Evolutionary conservation across 1,140 invertebrate species (phyloP), one percentile per base, ranked within the genome.

Genomic region (Cephus cinctus): DNA sequence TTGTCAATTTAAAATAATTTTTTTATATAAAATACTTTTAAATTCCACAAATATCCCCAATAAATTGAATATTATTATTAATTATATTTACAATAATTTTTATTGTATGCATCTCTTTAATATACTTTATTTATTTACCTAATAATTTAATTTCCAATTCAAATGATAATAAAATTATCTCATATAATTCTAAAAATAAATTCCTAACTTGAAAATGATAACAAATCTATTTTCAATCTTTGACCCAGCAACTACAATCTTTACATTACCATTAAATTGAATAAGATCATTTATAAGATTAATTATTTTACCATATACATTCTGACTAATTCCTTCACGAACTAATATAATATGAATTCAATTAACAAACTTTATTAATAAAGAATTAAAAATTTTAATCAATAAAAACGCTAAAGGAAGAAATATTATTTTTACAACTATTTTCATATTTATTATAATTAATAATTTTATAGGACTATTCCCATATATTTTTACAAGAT

Each of bases 401-500:
- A 54, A 43, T 48, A 62, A 68, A 43, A 54, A 41, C n/a, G 62
- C 61, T 62, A 74, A 76, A 51, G 70, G 73, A 57, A 71, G 61
- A 47, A 73, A 73, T 41, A 63, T 79, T 57, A 73, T 77, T 61
- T 79, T 81, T 73, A 73, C 78, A 52, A 20, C 55, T 82, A 73
- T 81, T 83, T 72, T 44, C 18, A 27, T 68, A 47, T 70, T 82
- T 68, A 63, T 81, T 64, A 56, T 79, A 69, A 73, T 80, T 71
- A 83, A 80, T 77, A 84, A 84, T 78, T 81, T 83, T 62, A 57
- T 84, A 75, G 80, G 83, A 11, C 65, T 86, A 76, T 81, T 85
- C 32, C 79, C 83, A 3, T 86, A 84, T 77, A 82, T 86, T 77
- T 86, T 86, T 76, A 83, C 81, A 8, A 68, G 65, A 53, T 77